Evolutionary conservation across 2,113 vertebrate genomes (phyloP).

Genomic region (Centrocercus urophasianus): DNA sequence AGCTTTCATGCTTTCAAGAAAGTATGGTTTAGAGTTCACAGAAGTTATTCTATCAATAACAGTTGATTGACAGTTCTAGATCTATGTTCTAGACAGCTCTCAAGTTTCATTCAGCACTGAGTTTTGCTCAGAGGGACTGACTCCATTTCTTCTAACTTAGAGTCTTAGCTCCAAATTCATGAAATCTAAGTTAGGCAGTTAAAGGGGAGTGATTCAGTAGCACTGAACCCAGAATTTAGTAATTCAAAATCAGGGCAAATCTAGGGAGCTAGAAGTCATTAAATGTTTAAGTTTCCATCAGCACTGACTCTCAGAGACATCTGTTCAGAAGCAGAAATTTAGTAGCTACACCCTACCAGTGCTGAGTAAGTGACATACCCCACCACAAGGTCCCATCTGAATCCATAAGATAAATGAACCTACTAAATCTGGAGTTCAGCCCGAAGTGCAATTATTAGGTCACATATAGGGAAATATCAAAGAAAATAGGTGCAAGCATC

Average conservation of each 20-base stretch:
- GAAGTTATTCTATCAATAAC: background rate
- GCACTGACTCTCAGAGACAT: background rate
- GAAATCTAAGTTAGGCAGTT: background rate
- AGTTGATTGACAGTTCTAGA: no score
- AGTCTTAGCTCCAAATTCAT: background rate
- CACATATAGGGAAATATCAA: background rate
- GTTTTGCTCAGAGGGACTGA: background rate
- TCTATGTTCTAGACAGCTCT: background rate
- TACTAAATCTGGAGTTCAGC: fast-evolving
- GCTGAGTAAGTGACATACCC: background rate
- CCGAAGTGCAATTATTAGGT: background rate
- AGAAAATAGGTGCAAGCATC: background rate
- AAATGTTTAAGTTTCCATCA: background rate
- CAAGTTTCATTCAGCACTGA: background rate
- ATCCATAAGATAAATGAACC: background rate
- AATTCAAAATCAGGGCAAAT: background rate
- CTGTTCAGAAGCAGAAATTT: background rate
- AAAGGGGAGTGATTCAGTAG: background rate
- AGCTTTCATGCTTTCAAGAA: background rate
- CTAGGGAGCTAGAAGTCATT: background rate
- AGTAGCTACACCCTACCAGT: background rate
- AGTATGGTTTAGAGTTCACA: background rate
- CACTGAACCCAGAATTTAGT: background rate
- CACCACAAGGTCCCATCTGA: background rate
- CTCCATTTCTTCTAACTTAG: background rate